Evolutionary conservation across 2,113 vertebrate genomes (phyloP), one percentile per base, ranked within the genome.

Genomic region (Nycticryphes semicollaris): DNA sequence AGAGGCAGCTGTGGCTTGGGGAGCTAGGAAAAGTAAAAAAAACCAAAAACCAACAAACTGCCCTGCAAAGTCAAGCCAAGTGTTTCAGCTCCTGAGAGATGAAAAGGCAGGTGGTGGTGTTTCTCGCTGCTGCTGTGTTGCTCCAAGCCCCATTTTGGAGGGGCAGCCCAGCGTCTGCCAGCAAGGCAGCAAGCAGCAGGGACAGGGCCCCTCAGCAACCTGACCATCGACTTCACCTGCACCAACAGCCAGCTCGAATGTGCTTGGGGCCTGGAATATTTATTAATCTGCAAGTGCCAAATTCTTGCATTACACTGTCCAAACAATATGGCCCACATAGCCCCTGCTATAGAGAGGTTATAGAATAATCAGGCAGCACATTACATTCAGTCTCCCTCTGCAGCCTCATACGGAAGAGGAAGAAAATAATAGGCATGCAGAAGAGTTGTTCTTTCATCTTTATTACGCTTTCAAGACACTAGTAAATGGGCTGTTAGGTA

Each of bases 211-310:
- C 57, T 60, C 43, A 73, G 67, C 54, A 60, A 33, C 83, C 70
- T 41, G 80, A 62, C 16, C 3, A 0, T 28, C 0, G 0, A 30
- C 59, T 81, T 63, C 74, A 77, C 18, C 10, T 31, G 41, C 3
- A 4, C 66, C 72, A 39, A 88, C 84, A 76, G 19, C 33, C 75
- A 80, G 16, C 21, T 57, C 0, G 0, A 76, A 62, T 0, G 1
- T 20, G 79, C 53, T 78, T 48, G 57, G 15, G 43, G 66, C 48
- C 59, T 53, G 43, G 59, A 85, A 68, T 33, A 43, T 33, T 74
- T 17, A 23, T 74, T 70, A 37, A 80, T 80, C 10, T 2, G 1
- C 25, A 68, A 59, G 17, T n/a, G 63, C 31, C 50, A 37, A 77
- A 78, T 84, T 74, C 37, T 81, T 54, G 37, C 13, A 4, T 31